Evolutionary conservation across 2,888 invertebrate species (phyloP), one percentile per base, ranked within the genome.

Genomic region (Eupithecia exiguata): DNA sequence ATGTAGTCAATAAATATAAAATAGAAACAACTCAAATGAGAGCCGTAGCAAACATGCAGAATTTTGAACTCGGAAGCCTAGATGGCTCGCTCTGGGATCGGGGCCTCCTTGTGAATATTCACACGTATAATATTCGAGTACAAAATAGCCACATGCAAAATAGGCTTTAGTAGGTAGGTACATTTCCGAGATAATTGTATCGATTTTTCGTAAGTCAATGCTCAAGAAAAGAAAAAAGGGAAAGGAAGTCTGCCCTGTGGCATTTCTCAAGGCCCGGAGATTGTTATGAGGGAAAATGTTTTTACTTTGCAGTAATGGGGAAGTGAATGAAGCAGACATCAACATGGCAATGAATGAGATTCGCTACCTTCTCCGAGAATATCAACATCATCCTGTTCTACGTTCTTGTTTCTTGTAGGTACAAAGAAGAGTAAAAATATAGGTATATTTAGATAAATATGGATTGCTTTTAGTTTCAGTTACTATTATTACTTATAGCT

Each of bases 201-300:
- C 67, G 58, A 66, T 69, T 72, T 72, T 70, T 67, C 58, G 43
- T 30, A 38, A 68, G 75, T 53, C 16, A 65, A 69, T 53, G 68
- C 68, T 69, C 66, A 69, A 63, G 63, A 38, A 46, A 58, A 49
- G 53, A 61, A 68, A 70, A 66, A 61, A 61, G 72, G 62, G 35
- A 58, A 70, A 40, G 61, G 53, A 67, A 68, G 72, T 53, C 35
- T 68, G 58, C 68, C 63, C 61, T 58, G 70, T 72, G 72, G 70
- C 70, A 49, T 21, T 71, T 58, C 69, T 72, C 53, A 71, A 71
- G 76, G 61, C 49, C 62, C 49, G 18, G 70, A 61, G 73, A 73
- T 69, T 72, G 43, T 49, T 71, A 68, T 65, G 58, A 69, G 53
- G 18, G 67, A 71, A 72, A 76, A 73, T 72, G 63, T 66, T 76